These are phyloP conservation scores for Emydocephalus ijimae DNA, from an alignment of 2,113 vertebrate genomes.

Conservation along the genomic window DNA sequence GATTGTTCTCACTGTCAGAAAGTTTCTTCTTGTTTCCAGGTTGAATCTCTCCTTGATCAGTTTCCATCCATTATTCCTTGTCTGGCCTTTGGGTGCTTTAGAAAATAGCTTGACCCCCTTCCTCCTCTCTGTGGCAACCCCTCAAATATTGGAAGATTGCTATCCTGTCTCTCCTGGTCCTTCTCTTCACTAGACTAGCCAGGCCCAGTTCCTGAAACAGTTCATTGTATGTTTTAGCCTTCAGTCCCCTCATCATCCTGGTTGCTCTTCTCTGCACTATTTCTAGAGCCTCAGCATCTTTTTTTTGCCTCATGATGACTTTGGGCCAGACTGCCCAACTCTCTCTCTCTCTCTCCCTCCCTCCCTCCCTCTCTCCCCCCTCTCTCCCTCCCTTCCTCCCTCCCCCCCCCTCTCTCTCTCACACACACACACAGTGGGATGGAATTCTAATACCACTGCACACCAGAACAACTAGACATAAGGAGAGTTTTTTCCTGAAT, in stretches of 20 bases:
- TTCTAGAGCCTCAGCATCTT: accelerated
- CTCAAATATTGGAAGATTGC: background rate
- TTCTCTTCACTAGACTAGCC: too few species aligned
- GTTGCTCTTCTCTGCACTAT: background rate
- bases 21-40: too few species aligned
- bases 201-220: background rate
- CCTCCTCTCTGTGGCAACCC: background rate
- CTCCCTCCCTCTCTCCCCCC: too few species aligned
- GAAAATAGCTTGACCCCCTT: background rate
- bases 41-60: background rate
- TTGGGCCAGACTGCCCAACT: too few species aligned
- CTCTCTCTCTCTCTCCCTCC: too few species aligned
- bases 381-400: too few species aligned
- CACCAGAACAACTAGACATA: too few species aligned
- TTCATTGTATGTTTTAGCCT: accelerated
- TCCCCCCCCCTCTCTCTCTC: too few species aligned
- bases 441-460: background rate
- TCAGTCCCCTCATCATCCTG: accelerated
- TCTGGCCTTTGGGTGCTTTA: background rate
- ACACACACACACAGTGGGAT: too few species aligned
- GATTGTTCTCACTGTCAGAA: too few species aligned
- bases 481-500: too few species aligned
- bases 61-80: background rate
- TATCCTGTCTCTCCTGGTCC: accelerated
- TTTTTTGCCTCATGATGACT: background rate